These are phyloP conservation scores for Pogonognathellus flavescens DNA, from an alignment of 1,140 invertebrate genomes.

Conservation along the genomic window DNA sequence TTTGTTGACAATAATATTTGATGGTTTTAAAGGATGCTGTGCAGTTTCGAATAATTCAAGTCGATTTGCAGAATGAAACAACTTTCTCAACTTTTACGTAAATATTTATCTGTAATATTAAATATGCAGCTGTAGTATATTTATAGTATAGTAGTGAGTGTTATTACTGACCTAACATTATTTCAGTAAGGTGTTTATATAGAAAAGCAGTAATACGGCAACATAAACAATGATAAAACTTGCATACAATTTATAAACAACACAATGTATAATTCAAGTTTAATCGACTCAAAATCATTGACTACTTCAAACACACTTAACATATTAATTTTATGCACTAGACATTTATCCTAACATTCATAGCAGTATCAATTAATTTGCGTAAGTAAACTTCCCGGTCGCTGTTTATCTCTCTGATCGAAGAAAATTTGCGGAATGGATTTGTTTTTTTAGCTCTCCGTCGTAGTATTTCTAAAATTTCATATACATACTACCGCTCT, in stretches of 20 bases:
- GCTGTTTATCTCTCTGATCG: slow-evolving; percentile 27
- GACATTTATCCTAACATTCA: slow-evolving; percentile 23
- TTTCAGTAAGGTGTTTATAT: not conserved
- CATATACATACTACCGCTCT: slow-evolving; percentile 30
- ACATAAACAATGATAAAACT: slow-evolving; percentile 34
- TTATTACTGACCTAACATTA: slow-evolving; percentile 3
- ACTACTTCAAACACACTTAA: slow-evolving; percentile 27
- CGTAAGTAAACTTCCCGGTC: slow-evolving; percentile 41
- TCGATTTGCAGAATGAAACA: slow-evolving; percentile 20
- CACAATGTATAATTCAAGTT: slow-evolving; percentile 32
- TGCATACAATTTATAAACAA: slow-evolving; percentile 45
- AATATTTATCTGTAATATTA: slow-evolving; percentile 16
- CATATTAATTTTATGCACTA: not conserved
- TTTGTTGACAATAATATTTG: slow-evolving; percentile 29
- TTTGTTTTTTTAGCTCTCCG: slow-evolving; percentile 28
- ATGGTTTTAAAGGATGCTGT: slow-evolving; percentile 11
- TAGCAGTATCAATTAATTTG: not conserved
- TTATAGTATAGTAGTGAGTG: not conserved
- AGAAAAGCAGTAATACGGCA: slow-evolving; percentile 10
- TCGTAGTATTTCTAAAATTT: not conserved
- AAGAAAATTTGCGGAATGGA: slow-evolving; percentile 40
- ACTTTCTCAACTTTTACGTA: slow-evolving; percentile 13
- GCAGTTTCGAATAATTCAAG: slow-evolving; percentile 31
- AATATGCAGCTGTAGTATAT: slow-evolving; percentile 12
- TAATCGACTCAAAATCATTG: slow-evolving; percentile 39